Evolutionary conservation across 2,113 vertebrate genomes (phyloP).

Genomic region (Otocyon megalotis): DNA sequence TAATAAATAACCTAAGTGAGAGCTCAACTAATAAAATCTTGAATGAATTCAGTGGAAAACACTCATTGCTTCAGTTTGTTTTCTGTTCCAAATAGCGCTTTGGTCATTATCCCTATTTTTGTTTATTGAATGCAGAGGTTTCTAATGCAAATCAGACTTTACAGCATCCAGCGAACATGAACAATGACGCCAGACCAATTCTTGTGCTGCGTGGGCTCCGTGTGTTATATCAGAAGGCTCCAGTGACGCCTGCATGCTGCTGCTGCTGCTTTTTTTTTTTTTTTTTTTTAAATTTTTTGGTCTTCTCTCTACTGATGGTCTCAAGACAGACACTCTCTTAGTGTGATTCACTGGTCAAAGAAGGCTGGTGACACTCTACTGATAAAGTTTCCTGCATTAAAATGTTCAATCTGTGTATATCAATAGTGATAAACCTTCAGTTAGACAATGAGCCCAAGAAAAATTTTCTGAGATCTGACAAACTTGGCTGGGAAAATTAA

Average conservation of each 20-base stretch:
- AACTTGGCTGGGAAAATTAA: constrained; percentile 68
- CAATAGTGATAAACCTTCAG: not conserved
- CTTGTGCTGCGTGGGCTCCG: not conserved
- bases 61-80: constrained; percentile 67
- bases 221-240: not conserved
- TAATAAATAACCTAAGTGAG: constrained; percentile 76
- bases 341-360: not conserved
- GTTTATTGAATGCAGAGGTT: constrained; percentile 64
- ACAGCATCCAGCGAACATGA: constrained; percentile 57
- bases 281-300: not conserved
- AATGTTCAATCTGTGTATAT: constrained; percentile 30
- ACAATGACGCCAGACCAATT: constrained; percentile 49
- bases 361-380: not conserved
- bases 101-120: constrained; percentile 61
- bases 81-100: constrained; percentile 59
- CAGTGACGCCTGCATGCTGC: not conserved
- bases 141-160: constrained; percentile 66
- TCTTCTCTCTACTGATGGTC: not conserved
- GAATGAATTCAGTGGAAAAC: constrained; percentile 74
- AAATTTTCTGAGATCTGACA: constrained; percentile 75
- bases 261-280: not conserved
- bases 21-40: constrained; percentile 69
- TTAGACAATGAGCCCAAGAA: not conserved
- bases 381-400: not conserved
- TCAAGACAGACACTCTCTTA: not conserved